Evolutionary conservation across 2,888 invertebrate genomes (phyloP).

Genomic region (Zygaena filipendulae): DNA sequence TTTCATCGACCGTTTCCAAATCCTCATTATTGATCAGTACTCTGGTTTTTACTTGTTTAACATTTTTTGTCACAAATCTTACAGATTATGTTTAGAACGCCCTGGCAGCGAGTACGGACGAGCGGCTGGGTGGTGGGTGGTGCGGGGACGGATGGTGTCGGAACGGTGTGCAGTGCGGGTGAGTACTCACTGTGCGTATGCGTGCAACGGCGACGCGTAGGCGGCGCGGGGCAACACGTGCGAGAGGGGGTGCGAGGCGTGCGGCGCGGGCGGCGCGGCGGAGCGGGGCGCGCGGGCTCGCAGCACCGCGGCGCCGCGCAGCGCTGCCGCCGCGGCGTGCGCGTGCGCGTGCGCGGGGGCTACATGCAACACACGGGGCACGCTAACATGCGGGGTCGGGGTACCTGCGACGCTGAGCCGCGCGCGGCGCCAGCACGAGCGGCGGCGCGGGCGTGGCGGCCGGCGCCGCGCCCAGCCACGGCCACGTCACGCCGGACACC

Average conservation of each 20-base stretch:
- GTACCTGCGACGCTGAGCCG: slow-evolving; percentile 81
- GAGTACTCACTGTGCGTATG: slow-evolving; percentile 90
- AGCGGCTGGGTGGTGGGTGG: too few relatives aligned
- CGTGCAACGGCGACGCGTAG: slow-evolving; percentile 83
- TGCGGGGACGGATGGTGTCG: slow-evolving; percentile 5
- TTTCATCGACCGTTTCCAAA: too few relatives aligned
- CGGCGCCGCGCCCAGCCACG: slow-evolving; percentile 75
- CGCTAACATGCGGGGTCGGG: slow-evolving; percentile 22
- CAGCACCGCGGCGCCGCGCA: slow-evolving; percentile 69
- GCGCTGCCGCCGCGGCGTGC: slow-evolving; percentile 64
- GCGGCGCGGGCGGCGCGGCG: slow-evolving; percentile 71
- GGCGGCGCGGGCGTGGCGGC: slow-evolving; percentile 72
- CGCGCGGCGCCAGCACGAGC: slow-evolving; percentile 79
- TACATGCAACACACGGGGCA: slow-evolving; percentile 54
- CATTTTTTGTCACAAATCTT: too few relatives aligned
- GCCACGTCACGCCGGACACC: slow-evolving; percentile 81
- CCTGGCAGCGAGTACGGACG: too few relatives aligned
- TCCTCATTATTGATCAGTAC: too few relatives aligned
- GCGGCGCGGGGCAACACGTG: slow-evolving; percentile 76
- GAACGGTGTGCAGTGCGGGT: slow-evolving; percentile 14
- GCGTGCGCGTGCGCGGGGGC: slow-evolving; percentile 79
- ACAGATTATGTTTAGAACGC: too few relatives aligned
- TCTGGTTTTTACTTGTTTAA: too few relatives aligned
- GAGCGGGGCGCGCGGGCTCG: slow-evolving; percentile 77
- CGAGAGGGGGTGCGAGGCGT: slow-evolving; percentile 40